phyloP scores from a whole-genome alignment of 2,797 vertebrate species.

The Mormyrus proboscirostris region DNA sequence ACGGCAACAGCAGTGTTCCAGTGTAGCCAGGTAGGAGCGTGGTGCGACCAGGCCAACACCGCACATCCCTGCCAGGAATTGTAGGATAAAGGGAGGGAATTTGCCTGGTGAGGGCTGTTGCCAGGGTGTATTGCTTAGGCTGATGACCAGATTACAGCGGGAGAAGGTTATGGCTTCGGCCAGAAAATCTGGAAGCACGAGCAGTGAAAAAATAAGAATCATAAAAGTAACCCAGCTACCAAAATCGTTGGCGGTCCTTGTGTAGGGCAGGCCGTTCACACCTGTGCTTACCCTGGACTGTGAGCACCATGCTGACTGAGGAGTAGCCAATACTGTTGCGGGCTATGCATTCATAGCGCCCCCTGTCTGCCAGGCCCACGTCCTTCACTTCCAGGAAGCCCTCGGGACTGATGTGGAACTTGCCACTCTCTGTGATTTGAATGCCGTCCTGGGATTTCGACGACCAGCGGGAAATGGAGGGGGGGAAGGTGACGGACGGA shows the following conservation, averaged over 20 bases:
- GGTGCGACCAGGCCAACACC: background rate
- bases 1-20: background rate
- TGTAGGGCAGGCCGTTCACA: background rate
- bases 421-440: slow-evolving; percentile 95
- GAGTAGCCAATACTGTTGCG: slow-evolving; percentile 89
- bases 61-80: background rate
- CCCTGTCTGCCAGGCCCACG: slow-evolving; percentile 80
- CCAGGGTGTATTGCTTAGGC: background rate
- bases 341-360: slow-evolving; percentile 89
- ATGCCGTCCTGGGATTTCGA: slow-evolving; percentile 75
- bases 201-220: background rate
- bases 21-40: background rate
- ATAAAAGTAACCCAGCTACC: background rate
- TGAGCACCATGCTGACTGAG: slow-evolving; percentile 84
- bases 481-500: background rate
- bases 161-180: background rate
- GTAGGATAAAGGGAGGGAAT: background rate
- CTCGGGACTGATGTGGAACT: slow-evolving; percentile 84
- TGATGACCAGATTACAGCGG: background rate
- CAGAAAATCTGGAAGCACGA: background rate
- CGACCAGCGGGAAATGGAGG: background rate
- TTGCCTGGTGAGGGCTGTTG: background rate
- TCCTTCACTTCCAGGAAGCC: slow-evolving; percentile 89
- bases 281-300: slow-evolving; percentile 74
- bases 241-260: background rate